Percentiles rank a stretch among this genome's conserved stretches.
Conservation (phyloP, 1,140 invertebrate species). For the Diploscapter pachys region DNA sequence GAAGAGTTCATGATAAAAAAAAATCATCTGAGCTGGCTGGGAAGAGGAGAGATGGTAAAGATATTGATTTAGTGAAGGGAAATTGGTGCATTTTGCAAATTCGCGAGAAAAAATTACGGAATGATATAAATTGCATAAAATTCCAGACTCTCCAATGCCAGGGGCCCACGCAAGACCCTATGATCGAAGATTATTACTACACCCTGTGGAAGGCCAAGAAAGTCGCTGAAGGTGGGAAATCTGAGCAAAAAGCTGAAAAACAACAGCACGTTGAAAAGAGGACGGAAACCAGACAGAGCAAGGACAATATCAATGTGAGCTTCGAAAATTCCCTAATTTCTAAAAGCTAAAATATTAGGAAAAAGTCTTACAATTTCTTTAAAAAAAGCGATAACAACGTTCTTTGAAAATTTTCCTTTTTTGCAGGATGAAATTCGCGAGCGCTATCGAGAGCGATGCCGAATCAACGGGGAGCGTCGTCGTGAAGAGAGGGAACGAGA, state of each 20-base stretch:
- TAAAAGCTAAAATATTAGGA: too few relatives aligned
- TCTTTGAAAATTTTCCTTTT: too few relatives aligned
- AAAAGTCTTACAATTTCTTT: too few relatives aligned
- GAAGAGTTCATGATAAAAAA: too few relatives aligned
- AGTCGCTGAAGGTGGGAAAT: conserved; percentile 25
- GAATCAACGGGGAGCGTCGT: conserved; percentile 8
- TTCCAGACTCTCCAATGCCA: conserved; percentile 52
- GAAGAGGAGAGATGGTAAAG: too few relatives aligned
- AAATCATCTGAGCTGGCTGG: too few relatives aligned
- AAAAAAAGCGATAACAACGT: too few relatives aligned
- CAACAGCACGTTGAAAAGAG: background rate
- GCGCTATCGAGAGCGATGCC: conserved; percentile 3
- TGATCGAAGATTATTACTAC: conserved; percentile 51
- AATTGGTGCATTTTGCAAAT: too few relatives aligned
- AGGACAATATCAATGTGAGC: conserved; percentile 6
- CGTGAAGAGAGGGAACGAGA: conserved; percentile 19
- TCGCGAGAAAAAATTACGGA: too few relatives aligned
- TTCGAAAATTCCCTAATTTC: background rate
- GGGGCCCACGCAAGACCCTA: conserved; percentile 48
- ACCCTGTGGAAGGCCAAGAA: conserved; percentile 41
- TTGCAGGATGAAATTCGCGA: conserved; percentile 3
- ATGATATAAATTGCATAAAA: too few relatives aligned
- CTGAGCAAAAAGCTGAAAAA: conserved; percentile 6
- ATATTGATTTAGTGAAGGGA: too few relatives aligned
- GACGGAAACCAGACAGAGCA: conserved; percentile 1